A percentile compares a stretch with the other conserved stretches of the same genome.
Conservation (phyloP, 2,888 invertebrate species). For the Apotomis betuletana region DNA sequence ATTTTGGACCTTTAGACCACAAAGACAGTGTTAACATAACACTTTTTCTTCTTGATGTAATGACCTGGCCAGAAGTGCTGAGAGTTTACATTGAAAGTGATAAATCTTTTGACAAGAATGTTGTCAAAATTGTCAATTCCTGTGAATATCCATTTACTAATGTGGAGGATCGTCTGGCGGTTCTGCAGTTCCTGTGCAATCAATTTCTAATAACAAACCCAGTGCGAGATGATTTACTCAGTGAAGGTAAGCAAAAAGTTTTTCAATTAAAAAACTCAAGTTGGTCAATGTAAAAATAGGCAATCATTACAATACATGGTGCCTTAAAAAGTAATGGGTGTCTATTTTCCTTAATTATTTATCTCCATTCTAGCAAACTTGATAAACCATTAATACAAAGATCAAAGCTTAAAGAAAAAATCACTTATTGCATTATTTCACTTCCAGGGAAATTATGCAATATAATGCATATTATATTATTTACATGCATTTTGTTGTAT, state of each 20-base stretch:
- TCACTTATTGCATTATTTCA: no score
- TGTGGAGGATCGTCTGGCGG: slow-evolving; percentile 90
- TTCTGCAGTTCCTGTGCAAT: slow-evolving; percentile 96
- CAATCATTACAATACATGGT: no score
- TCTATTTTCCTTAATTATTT: no score
- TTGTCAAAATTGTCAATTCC: slow-evolving; percentile 87
- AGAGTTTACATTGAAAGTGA: slow-evolving; percentile 96
- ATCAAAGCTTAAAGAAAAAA: no score
- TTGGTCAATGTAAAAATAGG: background rate
- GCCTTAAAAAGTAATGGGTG: no score
- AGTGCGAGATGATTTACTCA: slow-evolving; percentile 95
- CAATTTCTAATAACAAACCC: slow-evolving; percentile 96
- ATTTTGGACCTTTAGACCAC: slow-evolving; percentile 97
- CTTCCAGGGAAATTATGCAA: no score
- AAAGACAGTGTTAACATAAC: slow-evolving; percentile 98
- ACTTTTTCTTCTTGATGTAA: slow-evolving; percentile 95
- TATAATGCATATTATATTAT: no score
- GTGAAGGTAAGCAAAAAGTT: slow-evolving; percentile 87
- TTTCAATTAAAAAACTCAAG: no score
- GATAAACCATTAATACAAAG: no score
- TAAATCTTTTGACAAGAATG: slow-evolving; percentile 88
- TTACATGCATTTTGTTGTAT: no score
- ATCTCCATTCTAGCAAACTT: no score
- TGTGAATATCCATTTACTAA: slow-evolving; percentile 95
- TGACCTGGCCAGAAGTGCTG: slow-evolving; percentile 98